A percentile compares a stretch with the other conserved stretches of the same genome.
Evolutionary conservation across 2,888 invertebrate genomes (phyloP).

Genomic region (Cephus spinipes): DNA sequence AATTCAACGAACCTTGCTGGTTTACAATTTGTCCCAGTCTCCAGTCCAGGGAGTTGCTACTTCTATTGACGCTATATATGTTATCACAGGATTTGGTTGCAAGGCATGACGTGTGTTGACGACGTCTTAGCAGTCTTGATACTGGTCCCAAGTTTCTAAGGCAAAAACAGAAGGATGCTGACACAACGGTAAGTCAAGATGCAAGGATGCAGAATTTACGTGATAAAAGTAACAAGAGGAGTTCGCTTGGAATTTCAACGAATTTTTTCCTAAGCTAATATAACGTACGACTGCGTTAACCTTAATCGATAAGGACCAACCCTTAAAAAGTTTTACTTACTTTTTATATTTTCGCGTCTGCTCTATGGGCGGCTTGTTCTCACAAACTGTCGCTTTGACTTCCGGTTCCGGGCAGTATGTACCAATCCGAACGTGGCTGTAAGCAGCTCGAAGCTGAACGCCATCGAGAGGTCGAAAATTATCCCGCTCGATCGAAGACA

Average conservation of each 20-base stretch:
- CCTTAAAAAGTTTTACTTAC: constrained; percentile 39
- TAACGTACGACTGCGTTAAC: not conserved
- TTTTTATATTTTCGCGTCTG: constrained; percentile 58
- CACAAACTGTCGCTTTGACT: constrained; percentile 41
- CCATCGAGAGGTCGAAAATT: constrained; percentile 60
- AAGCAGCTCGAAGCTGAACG: constrained; percentile 56
- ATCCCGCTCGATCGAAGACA: constrained; percentile 55
- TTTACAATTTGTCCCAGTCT: constrained; percentile 44
- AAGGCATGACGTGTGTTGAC: constrained; percentile 58
- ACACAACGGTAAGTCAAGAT: not conserved
- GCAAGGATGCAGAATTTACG: not conserved
- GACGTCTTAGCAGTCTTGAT: constrained; percentile 62
- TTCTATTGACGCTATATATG: constrained; percentile 63
- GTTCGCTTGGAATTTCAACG: not conserved
- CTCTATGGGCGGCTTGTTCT: constrained; percentile 55
- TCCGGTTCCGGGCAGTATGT: constrained; percentile 59
- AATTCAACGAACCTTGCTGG: constrained; percentile 44
- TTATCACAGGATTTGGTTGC: constrained; percentile 66
- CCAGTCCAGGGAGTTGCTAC: constrained; percentile 58
- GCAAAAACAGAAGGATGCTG: not conserved
- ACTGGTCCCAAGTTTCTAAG: constrained; percentile 63
- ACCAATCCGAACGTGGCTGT: constrained; percentile 59
- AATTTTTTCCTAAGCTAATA: no score
- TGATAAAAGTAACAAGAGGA: not conserved
- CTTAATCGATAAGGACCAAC: not conserved